Evolutionary conservation across 2,113 vertebrate species (phyloP).

Genomic region (Engystomops pustulosus): DNA sequence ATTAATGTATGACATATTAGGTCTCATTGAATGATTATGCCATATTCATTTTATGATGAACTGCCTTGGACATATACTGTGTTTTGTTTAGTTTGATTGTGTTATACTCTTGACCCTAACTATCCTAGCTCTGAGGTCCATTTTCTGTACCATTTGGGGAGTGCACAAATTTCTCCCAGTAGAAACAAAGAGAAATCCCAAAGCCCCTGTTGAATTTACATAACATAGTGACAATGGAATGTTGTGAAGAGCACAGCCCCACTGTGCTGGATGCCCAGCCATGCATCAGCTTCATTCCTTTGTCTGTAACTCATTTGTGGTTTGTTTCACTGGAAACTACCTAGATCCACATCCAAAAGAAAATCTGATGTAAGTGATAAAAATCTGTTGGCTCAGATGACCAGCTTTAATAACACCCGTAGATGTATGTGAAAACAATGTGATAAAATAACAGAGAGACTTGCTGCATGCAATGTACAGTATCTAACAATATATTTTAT

Average conservation of each 20-base stretch:
- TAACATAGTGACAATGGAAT: conserved; percentile 50
- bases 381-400: conserved; percentile 53
- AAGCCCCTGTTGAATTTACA: conserved; percentile 17
- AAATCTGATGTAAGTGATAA: conserved; percentile 42
- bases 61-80: not conserved
- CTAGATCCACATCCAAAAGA: conserved; percentile 33
- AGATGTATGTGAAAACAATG: conserved; percentile 1
- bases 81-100: not conserved
- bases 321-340: conserved; percentile 49
- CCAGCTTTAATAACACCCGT: conserved; percentile 36
- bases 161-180: not conserved
- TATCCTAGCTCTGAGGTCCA: not conserved
- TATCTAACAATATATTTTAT: conserved; percentile 1
- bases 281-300: conserved; percentile 48
- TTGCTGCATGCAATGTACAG: not conserved
- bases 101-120: not conserved
- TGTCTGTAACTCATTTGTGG: conserved; percentile 47
- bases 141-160: not conserved
- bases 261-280: not conserved
- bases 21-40: not conserved
- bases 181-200: not conserved
- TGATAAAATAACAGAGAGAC: conserved; percentile 8
- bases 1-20: conserved; percentile 1
- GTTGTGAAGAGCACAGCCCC: not conserved
- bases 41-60: conserved; percentile 1